Conservation (phyloP, 1,140 invertebrate species). For the Cyclina sinensis region DNA sequence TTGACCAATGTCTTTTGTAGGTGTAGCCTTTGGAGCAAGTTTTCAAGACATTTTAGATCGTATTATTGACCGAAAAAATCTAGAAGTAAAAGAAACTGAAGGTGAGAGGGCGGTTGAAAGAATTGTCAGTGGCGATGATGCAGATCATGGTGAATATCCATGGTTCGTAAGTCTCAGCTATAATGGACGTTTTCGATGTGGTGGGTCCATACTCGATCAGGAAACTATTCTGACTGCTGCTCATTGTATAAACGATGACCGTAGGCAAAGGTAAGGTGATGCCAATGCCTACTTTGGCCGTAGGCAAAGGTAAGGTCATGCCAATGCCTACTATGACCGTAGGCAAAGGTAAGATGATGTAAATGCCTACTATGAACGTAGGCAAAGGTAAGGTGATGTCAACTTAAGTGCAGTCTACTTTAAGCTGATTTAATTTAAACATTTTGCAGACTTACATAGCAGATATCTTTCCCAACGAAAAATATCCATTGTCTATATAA, state of each 20-base stretch:
- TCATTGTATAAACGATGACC: neutral
- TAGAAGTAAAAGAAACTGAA: neutral
- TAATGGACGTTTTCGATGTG: neutral
- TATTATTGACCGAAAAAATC: neutral
- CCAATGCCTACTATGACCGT: neutral
- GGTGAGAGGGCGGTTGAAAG: neutral
- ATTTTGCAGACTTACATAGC: too few species aligned
- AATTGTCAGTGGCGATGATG: neutral
- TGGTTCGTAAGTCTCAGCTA: neutral
- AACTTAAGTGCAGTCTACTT: too few species aligned
- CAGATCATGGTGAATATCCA: neutral
- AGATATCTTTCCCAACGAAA: too few species aligned
- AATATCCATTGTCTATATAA: too few species aligned
- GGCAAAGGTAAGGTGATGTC: too few species aligned
- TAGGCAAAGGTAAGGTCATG: too few species aligned
- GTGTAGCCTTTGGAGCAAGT: neutral
- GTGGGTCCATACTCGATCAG: neutral
- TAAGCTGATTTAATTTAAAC: too few species aligned
- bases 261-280: too few species aligned
- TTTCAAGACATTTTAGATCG: neutral
- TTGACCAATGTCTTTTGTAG: too few species aligned
- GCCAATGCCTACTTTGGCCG: too few species aligned
- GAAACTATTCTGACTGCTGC: neutral
- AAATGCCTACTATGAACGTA: too few species aligned
- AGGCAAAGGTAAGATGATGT: too few species aligned